These are phyloP conservation scores for Drosophila rubida DNA, from an alignment of 2,888 invertebrate species.

Conservation along the genomic window DNA sequence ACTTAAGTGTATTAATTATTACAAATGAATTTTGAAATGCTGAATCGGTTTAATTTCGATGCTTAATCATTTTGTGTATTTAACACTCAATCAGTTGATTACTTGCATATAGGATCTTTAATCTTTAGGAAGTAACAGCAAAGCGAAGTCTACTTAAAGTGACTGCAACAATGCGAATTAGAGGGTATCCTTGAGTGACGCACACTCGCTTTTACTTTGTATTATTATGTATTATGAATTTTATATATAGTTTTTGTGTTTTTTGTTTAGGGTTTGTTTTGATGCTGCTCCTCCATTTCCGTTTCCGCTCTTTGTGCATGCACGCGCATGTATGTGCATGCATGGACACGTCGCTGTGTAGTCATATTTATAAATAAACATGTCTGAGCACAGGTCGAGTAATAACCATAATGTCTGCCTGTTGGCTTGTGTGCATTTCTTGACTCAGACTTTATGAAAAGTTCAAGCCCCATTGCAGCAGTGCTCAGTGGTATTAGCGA, in stretches of 20 bases:
- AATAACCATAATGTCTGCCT: slow-evolving; percentile 52
- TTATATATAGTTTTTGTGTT: slow-evolving; percentile 19
- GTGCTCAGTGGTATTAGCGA: background rate
- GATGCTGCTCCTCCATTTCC: slow-evolving; percentile 24
- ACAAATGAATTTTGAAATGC: no score
- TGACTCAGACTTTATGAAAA: slow-evolving; percentile 14
- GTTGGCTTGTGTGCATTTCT: slow-evolving; percentile 16
- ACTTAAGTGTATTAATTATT: no score
- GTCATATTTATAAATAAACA: slow-evolving; percentile 60
- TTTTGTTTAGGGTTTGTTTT: background rate
- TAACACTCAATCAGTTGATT: no score
- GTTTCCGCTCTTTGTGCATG: slow-evolving; percentile 13
- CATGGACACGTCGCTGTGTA: slow-evolving; percentile 13
- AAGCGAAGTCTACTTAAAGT: no score
- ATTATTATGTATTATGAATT: slow-evolving; percentile 27
- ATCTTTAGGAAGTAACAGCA: no score
- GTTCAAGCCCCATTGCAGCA: background rate
- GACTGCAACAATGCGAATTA: background rate
- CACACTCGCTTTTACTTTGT: background rate
- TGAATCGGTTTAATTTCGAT: no score
- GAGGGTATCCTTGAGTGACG: background rate
- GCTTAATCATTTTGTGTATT: no score
- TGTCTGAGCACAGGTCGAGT: slow-evolving; percentile 52
- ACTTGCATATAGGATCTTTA: no score
- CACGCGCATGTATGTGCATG: slow-evolving; percentile 8